Conservation (phyloP, 2,888 invertebrate species). For the Ornithoptera alexandrae region DNA sequence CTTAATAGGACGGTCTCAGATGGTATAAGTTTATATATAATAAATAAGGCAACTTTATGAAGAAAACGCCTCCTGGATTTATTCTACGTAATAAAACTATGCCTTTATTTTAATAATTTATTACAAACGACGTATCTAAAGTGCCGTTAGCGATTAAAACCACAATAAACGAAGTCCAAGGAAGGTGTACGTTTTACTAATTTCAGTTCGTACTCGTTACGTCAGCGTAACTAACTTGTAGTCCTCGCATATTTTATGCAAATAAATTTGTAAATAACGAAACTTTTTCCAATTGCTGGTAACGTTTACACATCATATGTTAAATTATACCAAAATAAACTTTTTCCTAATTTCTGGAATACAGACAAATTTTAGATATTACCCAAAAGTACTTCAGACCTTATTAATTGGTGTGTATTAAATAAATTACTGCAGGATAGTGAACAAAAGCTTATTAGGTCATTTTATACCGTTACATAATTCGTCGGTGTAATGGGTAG, state of each 20-base stretch:
- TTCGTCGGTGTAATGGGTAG: slow-evolving; percentile 53
- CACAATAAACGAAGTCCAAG: slow-evolving; percentile 63
- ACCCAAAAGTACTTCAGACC: neutral
- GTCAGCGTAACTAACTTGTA: slow-evolving; percentile 62
- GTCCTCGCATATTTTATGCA: slow-evolving; percentile 68
- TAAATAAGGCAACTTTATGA: neutral
- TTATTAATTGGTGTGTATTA: neutral
- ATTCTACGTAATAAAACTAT: slow-evolving; percentile 29
- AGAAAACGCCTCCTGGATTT: slow-evolving; percentile 1
- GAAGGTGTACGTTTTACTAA: slow-evolving; percentile 69
- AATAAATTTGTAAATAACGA: slow-evolving; percentile 64
- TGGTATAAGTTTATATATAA: slow-evolving; percentile 46
- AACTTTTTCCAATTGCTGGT: slow-evolving; percentile 47
- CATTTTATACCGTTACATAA: slow-evolving; percentile 71
- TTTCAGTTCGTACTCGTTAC: slow-evolving; percentile 63
- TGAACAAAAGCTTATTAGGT: slow-evolving; percentile 52
- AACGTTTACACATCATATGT: slow-evolving; percentile 36
- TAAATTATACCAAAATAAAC: neutral
- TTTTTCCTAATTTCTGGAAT: neutral
- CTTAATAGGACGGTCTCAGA: slow-evolving; percentile 62
- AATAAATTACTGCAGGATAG: neutral
- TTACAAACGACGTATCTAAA: slow-evolving; percentile 63
- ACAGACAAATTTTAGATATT: neutral
- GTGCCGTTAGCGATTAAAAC: slow-evolving; percentile 52
- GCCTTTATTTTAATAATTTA: slow-evolving; percentile 48